A percentile compares a stretch with the other conserved stretches of the same genome.
These are phyloP conservation scores for Xyliphius kryptos DNA, from an alignment of 2,113 vertebrate genomes.

Conservation along the genomic window DNA sequence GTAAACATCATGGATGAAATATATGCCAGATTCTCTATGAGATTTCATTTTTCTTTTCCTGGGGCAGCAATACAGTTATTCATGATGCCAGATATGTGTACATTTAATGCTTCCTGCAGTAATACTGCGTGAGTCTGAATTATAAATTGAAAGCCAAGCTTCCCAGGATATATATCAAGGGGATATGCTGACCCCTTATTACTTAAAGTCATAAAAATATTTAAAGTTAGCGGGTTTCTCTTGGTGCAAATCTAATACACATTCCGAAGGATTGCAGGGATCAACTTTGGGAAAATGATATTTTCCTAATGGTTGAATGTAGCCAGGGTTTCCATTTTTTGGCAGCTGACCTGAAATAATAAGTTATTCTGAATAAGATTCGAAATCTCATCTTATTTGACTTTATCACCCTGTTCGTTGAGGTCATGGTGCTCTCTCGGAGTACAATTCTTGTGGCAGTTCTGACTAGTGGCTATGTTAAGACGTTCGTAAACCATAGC, in stretches of 20 bases:
- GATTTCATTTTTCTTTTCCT: no score
- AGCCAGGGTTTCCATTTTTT: slow-evolving; percentile 23
- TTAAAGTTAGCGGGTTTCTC: slow-evolving; percentile 15
- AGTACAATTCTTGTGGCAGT: no score
- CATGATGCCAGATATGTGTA: no score
- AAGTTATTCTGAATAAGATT: slow-evolving; percentile 33
- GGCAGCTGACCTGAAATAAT: slow-evolving; percentile 32
- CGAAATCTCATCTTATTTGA: slow-evolving; percentile 38
- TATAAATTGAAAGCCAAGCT: no score
- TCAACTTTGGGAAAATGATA: not conserved
- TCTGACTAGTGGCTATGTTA: no score
- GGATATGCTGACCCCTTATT: slow-evolving; percentile 13
- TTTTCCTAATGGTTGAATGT: slow-evolving; percentile 1
- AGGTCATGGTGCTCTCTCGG: no score
- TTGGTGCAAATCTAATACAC: slow-evolving; percentile 21
- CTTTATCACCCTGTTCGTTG: slow-evolving; percentile 30
- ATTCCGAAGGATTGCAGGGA: slow-evolving; percentile 20
- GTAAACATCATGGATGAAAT: no score
- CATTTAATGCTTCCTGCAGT: no score
- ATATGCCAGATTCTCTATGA: no score
- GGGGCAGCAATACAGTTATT: no score
- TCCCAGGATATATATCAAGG: not conserved
- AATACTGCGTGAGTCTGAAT: no score
- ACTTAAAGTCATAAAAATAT: slow-evolving; percentile 38
- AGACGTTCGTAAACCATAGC: no score